Evolutionary conservation across 2,888 invertebrate species (phyloP), one percentile per base, ranked within the genome.

Genomic region (Caenorhabditis angaria): DNA sequence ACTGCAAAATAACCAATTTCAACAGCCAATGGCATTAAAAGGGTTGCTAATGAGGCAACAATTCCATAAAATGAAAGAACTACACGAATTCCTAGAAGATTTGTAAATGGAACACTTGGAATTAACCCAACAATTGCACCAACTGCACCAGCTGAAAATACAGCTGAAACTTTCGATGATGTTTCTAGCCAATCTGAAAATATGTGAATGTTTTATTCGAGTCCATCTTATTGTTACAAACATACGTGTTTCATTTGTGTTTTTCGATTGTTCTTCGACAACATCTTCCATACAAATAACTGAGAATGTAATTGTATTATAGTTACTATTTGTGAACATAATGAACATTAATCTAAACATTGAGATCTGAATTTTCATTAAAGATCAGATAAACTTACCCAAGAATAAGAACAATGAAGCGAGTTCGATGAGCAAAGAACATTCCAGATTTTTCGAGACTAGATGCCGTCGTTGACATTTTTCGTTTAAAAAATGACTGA

Each of bases 261-360:
- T 8, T 1, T 54, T 18, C 22, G 24, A 25, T 22, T 58, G 35
- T 20, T 72, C 61, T 20, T 69, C 62, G 28, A 70, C 32, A 10
- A 78, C 76, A 54, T 78, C 78, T 5, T 66, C 22, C 78, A 78
- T 78, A 60, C 78, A 78, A 53, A 78, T 78, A 0, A 78, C 76
- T 12, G 78, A 76, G 28, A 78, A 78, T 50, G 66, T 78, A 35
- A 78, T 70, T 5, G 61, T 73, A 2, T 69, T 65, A 35, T 68
- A 65, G 28, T 76, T 74, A 12, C 56, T 56, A 50, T 73, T 70
- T 35, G 62, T 63, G 48, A 66, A 70, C 20, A 70, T 68, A 6
- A 76, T 66, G 24, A 70, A 73, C 22, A 67, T 32, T 14, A 70
- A 59, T 24, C 70, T 70, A 53, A 24, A 69, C 59, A 58, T 22